Conservation (phyloP, 37 sponge, comb jelly and placozoan genomes). For the Bolinopsis microptera region DNA sequence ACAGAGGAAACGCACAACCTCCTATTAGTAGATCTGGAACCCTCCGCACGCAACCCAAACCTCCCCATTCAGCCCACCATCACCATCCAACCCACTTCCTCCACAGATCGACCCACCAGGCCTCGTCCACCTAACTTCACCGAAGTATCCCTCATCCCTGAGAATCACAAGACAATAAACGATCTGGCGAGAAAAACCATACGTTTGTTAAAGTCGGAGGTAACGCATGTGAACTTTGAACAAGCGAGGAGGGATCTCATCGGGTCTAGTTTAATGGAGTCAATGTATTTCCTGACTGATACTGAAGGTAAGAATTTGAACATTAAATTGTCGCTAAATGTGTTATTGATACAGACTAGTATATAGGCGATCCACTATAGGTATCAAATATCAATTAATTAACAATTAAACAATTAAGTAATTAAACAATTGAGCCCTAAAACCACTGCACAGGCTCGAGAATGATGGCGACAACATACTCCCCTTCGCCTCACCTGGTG, state of each 20-base stretch:
- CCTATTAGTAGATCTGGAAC: conserved; percentile 18
- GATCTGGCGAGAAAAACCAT: conserved; percentile 32
- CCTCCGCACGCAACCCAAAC: not conserved
- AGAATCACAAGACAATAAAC: not conserved
- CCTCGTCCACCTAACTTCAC: not conserved
- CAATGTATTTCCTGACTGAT: conserved; percentile 17
- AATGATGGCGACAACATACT: conserved; percentile 10
- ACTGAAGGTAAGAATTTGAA: conserved; percentile 49
- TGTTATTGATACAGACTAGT: no score
- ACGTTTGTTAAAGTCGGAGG: not conserved
- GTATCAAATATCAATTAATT: no score
- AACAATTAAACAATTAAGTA: no score
- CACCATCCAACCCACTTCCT: not conserved
- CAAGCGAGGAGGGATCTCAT: conserved; percentile 5
- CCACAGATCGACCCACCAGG: not conserved
- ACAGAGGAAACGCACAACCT: not conserved
- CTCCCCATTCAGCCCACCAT: not conserved
- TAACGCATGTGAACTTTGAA: conserved; percentile 42
- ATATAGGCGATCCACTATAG: no score
- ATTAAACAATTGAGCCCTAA: no score
- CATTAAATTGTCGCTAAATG: no score
- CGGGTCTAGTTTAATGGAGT: not conserved
- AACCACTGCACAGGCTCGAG: not conserved
- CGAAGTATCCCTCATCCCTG: not conserved
- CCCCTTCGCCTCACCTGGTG: not conserved